These are phyloP conservation scores for Brachionichthys hirsutus DNA, from an alignment of 2,113 vertebrate genomes.

Conservation along the genomic window DNA sequence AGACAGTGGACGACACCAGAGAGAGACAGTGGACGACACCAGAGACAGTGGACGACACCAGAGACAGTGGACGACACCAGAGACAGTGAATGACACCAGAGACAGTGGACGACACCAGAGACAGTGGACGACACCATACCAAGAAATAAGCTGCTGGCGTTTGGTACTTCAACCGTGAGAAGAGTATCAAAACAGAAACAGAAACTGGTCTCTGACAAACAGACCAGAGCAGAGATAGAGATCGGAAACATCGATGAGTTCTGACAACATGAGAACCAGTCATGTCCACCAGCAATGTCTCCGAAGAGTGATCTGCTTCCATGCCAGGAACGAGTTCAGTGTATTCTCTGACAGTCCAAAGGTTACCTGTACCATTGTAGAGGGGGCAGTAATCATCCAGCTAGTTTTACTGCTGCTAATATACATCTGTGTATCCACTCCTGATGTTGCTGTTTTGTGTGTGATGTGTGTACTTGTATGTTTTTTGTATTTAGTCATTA, in stretches of 20 bases:
- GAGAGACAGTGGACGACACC: no score
- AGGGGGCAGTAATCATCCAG: not conserved
- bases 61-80: no score
- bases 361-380: not conserved
- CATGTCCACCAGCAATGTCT: not conserved
- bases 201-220: not conserved
- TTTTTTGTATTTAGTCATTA: no score
- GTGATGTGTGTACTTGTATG: no score
- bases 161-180: not conserved
- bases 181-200: not conserved
- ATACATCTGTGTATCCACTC: no score
- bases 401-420: no score
- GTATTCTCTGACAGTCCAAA: not conserved
- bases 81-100: no score
- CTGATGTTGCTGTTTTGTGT: no score
- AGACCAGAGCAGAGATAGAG: not conserved
- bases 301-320: not conserved
- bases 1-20: no score
- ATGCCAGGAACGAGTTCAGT: not conserved
- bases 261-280: not conserved
- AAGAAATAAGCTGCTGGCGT: constrained; percentile 1
- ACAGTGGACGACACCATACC: not conserved
- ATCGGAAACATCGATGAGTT: not conserved
- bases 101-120: no score
- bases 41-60: no score